phyloP scores from a whole-genome alignment of 2,113 vertebrate species.

The Narcine bancroftii region DNA sequence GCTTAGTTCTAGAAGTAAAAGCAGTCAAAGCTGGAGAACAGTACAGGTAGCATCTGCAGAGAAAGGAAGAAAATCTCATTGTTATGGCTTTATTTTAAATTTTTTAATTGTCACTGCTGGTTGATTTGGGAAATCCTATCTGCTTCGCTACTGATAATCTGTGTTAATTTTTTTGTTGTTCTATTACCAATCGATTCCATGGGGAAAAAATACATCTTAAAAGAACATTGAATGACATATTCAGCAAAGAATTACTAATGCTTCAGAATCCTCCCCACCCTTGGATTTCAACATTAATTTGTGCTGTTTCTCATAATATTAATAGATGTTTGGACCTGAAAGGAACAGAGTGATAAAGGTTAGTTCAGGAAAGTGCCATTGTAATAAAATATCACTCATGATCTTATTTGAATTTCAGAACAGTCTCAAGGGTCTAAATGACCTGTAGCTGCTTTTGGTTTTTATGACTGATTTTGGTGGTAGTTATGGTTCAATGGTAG shows the following conservation, averaged over 20 bases:
- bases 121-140: neutral
- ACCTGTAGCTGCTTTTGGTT: too few species aligned
- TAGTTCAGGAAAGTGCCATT: too few species aligned
- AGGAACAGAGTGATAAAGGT: too few species aligned
- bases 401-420: too few species aligned
- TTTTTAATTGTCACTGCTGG: neutral
- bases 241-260: neutral
- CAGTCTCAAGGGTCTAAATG: too few species aligned
- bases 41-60: neutral
- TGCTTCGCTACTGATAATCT: neutral
- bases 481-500: neutral
- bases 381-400: too few species aligned
- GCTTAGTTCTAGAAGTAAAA: neutral
- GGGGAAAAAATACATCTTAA: neutral
- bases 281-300: neutral
- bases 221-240: neutral
- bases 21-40: neutral
- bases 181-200: neutral
- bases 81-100: neutral
- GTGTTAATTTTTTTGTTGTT: neutral
- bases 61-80: too few species aligned
- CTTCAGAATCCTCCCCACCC: neutral
- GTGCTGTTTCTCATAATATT: neutral
- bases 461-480: neutral
- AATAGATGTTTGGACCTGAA: too few species aligned